A percentile compares a stretch with the other conserved stretches of the same genome.
Conservation (phyloP, 2,113 vertebrate genomes). For the Delphinus delphis region DNA sequence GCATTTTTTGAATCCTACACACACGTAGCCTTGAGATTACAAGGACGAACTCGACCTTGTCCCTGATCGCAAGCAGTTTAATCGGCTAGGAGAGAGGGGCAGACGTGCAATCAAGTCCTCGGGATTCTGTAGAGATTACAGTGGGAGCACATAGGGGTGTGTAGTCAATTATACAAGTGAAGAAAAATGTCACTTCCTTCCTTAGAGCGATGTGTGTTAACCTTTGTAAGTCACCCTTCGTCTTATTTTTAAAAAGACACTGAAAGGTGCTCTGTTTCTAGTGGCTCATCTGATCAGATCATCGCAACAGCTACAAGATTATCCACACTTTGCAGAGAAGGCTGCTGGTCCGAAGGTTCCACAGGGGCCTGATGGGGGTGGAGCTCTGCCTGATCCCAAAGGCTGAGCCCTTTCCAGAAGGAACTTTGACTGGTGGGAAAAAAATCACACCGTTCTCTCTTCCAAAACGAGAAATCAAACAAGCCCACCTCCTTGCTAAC, state of each 20-base stretch:
- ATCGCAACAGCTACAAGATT: not conserved
- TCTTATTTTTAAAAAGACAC: not conserved
- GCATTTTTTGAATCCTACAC: not conserved
- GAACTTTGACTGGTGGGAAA: not conserved
- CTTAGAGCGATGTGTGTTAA: not conserved
- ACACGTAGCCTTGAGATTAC: not conserved
- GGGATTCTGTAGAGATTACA: not conserved
- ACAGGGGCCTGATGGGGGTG: not conserved
- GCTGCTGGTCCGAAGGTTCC: not conserved
- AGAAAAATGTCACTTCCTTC: not conserved
- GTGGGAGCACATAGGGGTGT: too few species aligned
- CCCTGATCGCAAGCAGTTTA: not conserved
- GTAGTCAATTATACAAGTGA: not conserved
- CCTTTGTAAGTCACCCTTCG: not conserved
- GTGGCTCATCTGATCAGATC: not conserved
- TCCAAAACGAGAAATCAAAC: not conserved
- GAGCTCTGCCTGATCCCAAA: not conserved
- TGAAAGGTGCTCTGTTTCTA: not conserved
- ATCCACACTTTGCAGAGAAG: not conserved
- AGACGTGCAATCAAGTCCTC: not conserved
- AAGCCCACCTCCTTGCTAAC: conserved; percentile 5
- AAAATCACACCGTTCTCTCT: not conserved
- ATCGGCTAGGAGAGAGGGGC: not conserved
- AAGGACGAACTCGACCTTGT: not conserved
- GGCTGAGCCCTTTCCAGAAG: not conserved